Evolutionary conservation across 2,113 vertebrate genomes (phyloP).

Genomic region (Acrocephalus arundinaceus): DNA sequence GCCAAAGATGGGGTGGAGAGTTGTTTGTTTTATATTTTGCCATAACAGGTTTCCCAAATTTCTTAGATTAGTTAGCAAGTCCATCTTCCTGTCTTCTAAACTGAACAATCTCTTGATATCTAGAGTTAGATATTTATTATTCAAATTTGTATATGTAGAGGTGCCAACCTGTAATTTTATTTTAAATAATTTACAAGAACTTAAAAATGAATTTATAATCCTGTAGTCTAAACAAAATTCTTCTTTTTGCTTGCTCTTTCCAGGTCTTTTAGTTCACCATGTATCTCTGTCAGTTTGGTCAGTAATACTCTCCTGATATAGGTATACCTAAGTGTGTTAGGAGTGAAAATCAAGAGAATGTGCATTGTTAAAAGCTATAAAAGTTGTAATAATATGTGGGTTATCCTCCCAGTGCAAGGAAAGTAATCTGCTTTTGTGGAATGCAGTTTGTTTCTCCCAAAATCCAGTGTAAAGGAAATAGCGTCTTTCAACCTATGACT

Average conservation of each 20-base stretch:
- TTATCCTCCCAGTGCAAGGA: neutral
- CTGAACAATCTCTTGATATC: neutral
- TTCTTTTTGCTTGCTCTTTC: neutral
- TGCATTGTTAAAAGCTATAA: neutral
- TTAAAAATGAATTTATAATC: neutral
- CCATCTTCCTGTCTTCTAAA: neutral
- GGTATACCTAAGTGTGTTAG: neutral
- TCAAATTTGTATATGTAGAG: neutral
- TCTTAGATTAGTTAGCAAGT: neutral
- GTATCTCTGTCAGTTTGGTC: neutral
- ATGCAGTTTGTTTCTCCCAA: neutral
- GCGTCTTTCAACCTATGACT: neutral
- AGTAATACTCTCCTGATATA: neutral
- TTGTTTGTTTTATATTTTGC: neutral
- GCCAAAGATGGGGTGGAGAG: neutral
- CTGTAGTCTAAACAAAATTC: neutral
- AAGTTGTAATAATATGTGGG: neutral
- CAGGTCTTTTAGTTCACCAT: neutral
- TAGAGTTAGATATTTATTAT: neutral
- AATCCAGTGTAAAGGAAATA: neutral
- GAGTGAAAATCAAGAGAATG: neutral
- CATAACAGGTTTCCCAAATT: neutral
- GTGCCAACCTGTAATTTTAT: neutral
- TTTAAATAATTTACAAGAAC: neutral
- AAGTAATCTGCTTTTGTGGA: neutral